Evolutionary conservation across 1,140 invertebrate species (phyloP).

Genomic region (Tenebrio molitor): DNA sequence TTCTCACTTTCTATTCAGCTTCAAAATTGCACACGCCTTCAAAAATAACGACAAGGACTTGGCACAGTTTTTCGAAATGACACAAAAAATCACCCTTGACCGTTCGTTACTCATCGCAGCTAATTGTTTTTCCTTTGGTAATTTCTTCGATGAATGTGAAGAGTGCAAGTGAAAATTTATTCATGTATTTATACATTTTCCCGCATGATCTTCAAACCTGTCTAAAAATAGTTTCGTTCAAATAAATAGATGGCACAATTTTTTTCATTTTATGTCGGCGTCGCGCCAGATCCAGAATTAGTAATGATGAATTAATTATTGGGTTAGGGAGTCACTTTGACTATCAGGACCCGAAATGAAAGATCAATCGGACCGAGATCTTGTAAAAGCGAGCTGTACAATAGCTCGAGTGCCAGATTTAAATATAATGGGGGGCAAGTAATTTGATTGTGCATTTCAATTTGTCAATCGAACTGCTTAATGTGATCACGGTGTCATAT

Average conservation of each 20-base stretch:
- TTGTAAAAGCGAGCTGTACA: too few relatives aligned
- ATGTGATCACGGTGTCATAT: neutral
- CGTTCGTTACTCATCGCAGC: neutral
- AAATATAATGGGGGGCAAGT: too few relatives aligned
- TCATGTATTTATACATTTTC: neutral
- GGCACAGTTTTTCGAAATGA: neutral
- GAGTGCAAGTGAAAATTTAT: neutral
- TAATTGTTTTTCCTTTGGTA: conserved; percentile 17
- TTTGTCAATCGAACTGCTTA: neutral
- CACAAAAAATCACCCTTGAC: conserved; percentile 8
- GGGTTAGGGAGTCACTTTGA: conserved; percentile 19
- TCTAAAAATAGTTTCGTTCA: conserved; percentile 28
- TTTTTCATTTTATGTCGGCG: conserved; percentile 33
- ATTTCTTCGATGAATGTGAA: neutral
- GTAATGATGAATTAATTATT: conserved; percentile 41
- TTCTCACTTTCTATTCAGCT: neutral
- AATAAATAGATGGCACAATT: conserved; percentile 24
- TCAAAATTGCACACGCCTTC: too few relatives aligned
- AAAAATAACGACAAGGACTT: conserved; percentile 8
- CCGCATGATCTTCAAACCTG: neutral
- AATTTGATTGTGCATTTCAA: too few relatives aligned
- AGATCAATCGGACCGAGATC: neutral
- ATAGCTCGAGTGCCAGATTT: too few relatives aligned
- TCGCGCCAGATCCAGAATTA: conserved; percentile 33
- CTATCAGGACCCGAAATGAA: neutral